phyloP scores from a whole-genome alignment of 2,797 vertebrate genomes.

The Sparus aurata region DNA sequence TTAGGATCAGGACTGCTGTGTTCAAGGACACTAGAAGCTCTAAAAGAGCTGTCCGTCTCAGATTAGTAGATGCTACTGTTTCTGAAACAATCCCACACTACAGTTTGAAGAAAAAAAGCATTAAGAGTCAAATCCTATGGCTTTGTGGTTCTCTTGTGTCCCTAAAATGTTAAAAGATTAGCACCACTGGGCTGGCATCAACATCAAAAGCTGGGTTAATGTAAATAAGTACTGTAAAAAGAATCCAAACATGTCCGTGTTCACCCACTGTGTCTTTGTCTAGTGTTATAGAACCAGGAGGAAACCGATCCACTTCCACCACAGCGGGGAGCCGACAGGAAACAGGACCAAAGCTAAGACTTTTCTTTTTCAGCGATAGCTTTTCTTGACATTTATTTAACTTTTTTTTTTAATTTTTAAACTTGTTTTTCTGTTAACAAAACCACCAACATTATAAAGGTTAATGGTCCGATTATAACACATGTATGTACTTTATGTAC shows the following conservation, averaged over 20 bases:
- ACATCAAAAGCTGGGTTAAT: slow-evolving; percentile 57
- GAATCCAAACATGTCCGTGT: slow-evolving; percentile 35
- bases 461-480: slow-evolving; percentile 55
- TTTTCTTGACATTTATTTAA: slow-evolving; percentile 10
- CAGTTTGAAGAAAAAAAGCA: slow-evolving; percentile 25
- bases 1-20: slow-evolving; percentile 48
- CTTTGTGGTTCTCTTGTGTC: slow-evolving; percentile 46
- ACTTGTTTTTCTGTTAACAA: slow-evolving; percentile 37
- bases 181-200: slow-evolving; percentile 70
- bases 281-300: slow-evolving; percentile 61
- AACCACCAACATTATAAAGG: slow-evolving; percentile 67
- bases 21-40: slow-evolving; percentile 66
- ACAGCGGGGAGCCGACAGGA: slow-evolving; percentile 57
- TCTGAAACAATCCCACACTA: slow-evolving; percentile 67
- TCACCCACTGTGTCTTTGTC: slow-evolving; percentile 70
- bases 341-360: slow-evolving; percentile 52
- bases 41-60: slow-evolving; percentile 68
- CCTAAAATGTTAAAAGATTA: slow-evolving; percentile 65
- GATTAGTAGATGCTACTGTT: slow-evolving; percentile 82
- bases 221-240: slow-evolving; percentile 60
- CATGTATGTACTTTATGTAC: slow-evolving; percentile 54
- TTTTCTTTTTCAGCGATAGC: slow-evolving; percentile 34
- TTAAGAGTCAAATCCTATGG: slow-evolving; percentile 34
- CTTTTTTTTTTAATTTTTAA: slow-evolving; percentile 4
- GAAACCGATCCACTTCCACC: slow-evolving; percentile 69